These are phyloP conservation scores for Caenorhabditis sp. DNA, from an alignment of 2,888 invertebrate genomes.

Conservation along the genomic window DNA sequence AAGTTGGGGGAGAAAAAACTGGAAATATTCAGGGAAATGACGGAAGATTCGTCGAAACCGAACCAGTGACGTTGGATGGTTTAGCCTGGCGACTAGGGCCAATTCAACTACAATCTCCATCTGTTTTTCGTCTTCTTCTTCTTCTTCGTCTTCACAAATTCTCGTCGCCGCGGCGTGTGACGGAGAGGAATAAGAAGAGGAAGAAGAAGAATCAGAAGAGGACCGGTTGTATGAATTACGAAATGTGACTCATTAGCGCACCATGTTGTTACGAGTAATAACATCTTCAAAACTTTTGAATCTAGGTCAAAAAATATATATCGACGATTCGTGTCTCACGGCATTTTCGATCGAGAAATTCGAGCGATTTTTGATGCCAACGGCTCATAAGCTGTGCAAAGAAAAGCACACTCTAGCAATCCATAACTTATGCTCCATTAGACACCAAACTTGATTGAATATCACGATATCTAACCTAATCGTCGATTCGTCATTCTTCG, in stretches of 20 bases:
- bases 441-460: neutral
- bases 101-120: neutral
- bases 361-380: neutral
- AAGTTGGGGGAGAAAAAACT: no score
- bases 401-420: neutral
- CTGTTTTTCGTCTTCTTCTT: slow-evolving; percentile 5
- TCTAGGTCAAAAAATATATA: no score
- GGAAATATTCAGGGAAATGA: no score
- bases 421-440: neutral
- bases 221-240: slow-evolving; percentile 36
- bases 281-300: no score
- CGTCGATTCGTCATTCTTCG: neutral
- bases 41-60: no score
- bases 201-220: slow-evolving; percentile 12
- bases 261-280: no score
- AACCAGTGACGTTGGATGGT: no score
- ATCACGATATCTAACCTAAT: neutral
- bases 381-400: neutral
- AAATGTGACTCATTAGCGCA: slow-evolving; percentile 40
- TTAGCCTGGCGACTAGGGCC: neutral
- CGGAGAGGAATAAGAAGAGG: slow-evolving; percentile 5
- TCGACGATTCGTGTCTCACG: no score
- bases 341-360: neutral
- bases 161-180: no score
- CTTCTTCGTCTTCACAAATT: no score